These are phyloP conservation scores for Perca flavescens DNA, from an alignment of 2,113 vertebrate species.

Conservation along the genomic window DNA sequence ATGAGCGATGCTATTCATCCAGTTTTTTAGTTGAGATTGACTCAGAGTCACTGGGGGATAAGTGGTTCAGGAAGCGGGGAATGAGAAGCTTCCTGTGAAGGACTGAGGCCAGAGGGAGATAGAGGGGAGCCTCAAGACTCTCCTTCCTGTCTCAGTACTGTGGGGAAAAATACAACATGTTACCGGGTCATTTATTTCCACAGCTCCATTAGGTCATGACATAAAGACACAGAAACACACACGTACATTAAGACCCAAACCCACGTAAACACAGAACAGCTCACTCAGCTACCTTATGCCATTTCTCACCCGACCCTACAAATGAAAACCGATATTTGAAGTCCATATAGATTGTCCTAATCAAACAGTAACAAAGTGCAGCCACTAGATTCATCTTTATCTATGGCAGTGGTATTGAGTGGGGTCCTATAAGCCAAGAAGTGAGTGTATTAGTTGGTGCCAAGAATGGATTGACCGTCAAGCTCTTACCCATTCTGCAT, in stretches of 20 bases:
- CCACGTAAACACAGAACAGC: constrained; percentile 17
- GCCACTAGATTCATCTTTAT: constrained; percentile 76
- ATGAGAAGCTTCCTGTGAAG: constrained; percentile 68
- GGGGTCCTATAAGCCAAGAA: constrained; percentile 53
- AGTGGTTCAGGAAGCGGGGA: constrained; percentile 70
- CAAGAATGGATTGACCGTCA: constrained; percentile 51
- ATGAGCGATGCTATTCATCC: constrained; percentile 63
- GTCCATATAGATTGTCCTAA: constrained; percentile 66
- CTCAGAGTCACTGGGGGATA: constrained; percentile 59
- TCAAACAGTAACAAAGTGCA: constrained; percentile 76
- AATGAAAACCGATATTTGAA: constrained; percentile 50
- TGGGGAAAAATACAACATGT: constrained; percentile 63
- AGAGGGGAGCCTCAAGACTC: constrained; percentile 42
- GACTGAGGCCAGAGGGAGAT: constrained; percentile 63
- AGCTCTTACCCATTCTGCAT: constrained; percentile 97
- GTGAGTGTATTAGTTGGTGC: constrained; percentile 65
- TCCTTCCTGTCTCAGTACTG: constrained; percentile 61
- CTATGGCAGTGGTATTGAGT: constrained; percentile 74
- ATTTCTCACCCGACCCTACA: constrained; percentile 41
- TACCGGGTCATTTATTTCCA: constrained; percentile 68
- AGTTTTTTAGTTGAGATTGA: constrained; percentile 50
- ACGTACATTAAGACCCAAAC: not conserved
- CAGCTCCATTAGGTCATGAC: constrained; percentile 63
- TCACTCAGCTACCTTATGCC: constrained; percentile 13
- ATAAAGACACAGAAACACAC: constrained; percentile 44